Evolutionary conservation across 2,113 vertebrate genomes (phyloP), one percentile per base, ranked within the genome.

Genomic region (Tupaia tana): DNA sequence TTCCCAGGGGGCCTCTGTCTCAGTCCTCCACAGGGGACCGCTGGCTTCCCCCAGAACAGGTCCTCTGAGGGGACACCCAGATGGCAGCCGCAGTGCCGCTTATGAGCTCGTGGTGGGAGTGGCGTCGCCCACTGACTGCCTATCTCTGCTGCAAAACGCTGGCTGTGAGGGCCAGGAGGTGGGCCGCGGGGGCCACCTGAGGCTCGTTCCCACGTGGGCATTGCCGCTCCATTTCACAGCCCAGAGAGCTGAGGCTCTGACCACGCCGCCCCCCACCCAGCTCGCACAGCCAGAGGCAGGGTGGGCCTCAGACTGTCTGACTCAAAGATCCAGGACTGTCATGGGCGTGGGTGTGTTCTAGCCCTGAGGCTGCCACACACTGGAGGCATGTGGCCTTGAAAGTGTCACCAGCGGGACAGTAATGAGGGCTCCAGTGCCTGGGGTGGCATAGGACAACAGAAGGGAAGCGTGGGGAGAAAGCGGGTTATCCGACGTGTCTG

Each of bases 31-130:
- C 1, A 20, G 18, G 24, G 2, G 22, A 54, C 9, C 14, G 29
- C 25, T 52, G 63, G 52, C 29, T 43, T 8, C 19, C 12, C 31
- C 58, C 29, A 9, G 31, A 14, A 10, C 9, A 0, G 2, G 22
- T 15, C 43, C 43, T 43, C 43, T 43, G 43, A 43, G 43, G 43
- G 43, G 43, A 43, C 24, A 0, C n/a, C 69, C 5, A 2, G 8
- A 14, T 2, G 1, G 58, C 24, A 18, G 24, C 31, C 2, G 0
- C 2, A 0, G 74, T 0, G 3, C n/a, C 58, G 0, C 66, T 11
- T 8, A 1, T 13, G 22, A 9, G n/a, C n/a, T 18, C 0, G 1
- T 3, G 34, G 14, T 8, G 1, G 74, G 7, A 56, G 9, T 4
- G 34, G 7, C 0, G 0, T 2, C 0, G 6, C 54, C 5, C 1